A percentile compares a stretch with the other conserved stretches of the same genome.
Evolutionary conservation across 2,888 invertebrate species (phyloP).

Genomic region (Chrysolina oricalcia): DNA sequence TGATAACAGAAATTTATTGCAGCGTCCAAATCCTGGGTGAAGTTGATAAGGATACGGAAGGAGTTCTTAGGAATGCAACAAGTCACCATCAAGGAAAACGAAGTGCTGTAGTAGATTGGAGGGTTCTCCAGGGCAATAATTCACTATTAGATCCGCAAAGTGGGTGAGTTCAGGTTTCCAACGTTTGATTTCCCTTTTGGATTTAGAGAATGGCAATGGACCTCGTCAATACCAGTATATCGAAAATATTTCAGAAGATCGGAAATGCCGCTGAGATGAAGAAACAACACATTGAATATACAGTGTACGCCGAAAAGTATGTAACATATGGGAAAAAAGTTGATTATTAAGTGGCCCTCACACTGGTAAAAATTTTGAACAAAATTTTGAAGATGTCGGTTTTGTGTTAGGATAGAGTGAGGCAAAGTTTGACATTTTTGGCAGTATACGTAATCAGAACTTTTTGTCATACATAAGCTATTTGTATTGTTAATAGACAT

Average conservation of each 20-base stretch:
- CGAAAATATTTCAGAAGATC: neutral
- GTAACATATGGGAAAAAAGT: too few species aligned
- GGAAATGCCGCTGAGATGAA: neutral
- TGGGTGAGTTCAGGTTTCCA: neutral
- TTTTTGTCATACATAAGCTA: too few species aligned
- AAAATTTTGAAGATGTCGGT: too few species aligned
- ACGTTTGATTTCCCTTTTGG: neutral
- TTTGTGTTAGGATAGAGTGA: too few species aligned
- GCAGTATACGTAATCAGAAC: too few species aligned
- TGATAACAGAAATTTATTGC: conserved; percentile 31
- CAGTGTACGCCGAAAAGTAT: too few species aligned
- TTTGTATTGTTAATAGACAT: too few species aligned
- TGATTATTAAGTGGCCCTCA: too few species aligned
- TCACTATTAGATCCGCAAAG: conserved; percentile 9
- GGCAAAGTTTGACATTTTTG: too few species aligned
- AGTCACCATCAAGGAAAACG: conserved; percentile 27
- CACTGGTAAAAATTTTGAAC: too few species aligned
- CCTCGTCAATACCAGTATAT: neutral
- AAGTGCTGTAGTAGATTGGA: conserved; percentile 24
- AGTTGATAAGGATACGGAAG: conserved; percentile 9
- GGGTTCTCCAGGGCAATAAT: conserved; percentile 2
- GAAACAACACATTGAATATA: too few species aligned
- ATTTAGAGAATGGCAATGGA: neutral
- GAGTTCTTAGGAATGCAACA: conserved; percentile 25
- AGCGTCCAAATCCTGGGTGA: neutral